These are phyloP conservation scores for Pteropus alecto DNA, from an alignment of 2,113 vertebrate genomes.

Conservation along the genomic window DNA sequence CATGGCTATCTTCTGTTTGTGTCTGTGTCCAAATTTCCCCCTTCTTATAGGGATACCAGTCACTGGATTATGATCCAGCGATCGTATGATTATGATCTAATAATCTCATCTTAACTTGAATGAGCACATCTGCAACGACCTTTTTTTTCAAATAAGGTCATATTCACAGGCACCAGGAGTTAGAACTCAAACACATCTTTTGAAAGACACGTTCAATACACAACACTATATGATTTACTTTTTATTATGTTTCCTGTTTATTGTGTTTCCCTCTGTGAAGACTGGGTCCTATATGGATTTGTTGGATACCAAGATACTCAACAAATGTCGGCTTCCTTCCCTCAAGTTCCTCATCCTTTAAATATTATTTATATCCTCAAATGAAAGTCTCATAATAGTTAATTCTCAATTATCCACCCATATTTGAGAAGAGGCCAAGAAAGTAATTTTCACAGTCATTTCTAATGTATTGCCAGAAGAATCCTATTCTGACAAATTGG, in stretches of 20 bases:
- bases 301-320: not conserved
- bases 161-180: not conserved
- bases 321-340: not conserved
- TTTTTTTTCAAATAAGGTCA: not conserved
- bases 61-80: not conserved
- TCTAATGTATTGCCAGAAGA: constrained; percentile 33
- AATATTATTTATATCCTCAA: constrained; percentile 40
- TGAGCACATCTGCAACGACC: not conserved
- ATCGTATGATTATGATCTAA: too few species aligned
- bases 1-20: not conserved
- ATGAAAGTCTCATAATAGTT: constrained; percentile 14
- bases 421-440: constrained; percentile 11
- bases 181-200: not conserved
- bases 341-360: not conserved
- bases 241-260: not conserved
- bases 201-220: not conserved
- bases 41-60: not conserved
- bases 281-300: not conserved
- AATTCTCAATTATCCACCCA: constrained; percentile 32
- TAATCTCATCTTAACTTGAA: not conserved
- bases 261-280: not conserved
- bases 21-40: not conserved
- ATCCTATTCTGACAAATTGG: constrained; percentile 9
- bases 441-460: constrained; percentile 46
- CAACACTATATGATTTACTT: not conserved